Base-by-base conservation (phyloP, 2,113 vertebrate genomes). In the Chionodraco myersi region DNA sequence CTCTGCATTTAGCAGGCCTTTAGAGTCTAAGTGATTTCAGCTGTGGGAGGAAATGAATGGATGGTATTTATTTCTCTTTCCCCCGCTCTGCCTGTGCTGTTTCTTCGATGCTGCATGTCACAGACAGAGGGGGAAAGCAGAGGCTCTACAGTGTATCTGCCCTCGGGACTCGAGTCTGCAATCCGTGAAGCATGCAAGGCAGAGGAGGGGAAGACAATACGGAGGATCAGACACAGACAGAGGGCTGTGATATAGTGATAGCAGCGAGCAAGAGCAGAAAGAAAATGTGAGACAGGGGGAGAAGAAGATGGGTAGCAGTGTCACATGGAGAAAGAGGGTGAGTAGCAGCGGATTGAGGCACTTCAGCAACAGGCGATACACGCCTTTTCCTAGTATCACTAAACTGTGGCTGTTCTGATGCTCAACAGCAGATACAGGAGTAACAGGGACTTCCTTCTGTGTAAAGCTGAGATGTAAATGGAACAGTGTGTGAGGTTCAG, bases 21-120 rank as follows among this genome's bases (percentile, higher is more conserved):
- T 82, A 69, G 85, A 86, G 80, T 80, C 86, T 94, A 68, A 68
- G 89, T 86, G 94, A 90, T 95, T 92, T 91, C 90, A 91, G 95
- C 92, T 93, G 91, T 91, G 84, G 84, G 84, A 91, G 93, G 92
- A 94, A 94, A 93, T 91, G 82, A 91, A 94, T 93, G 89, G 87
- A 86, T 86, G 84, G 90, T 92, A 92, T 94, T 91, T 88, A 80
- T 92, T 89, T 73, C 87, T 92, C 91, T 88, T 86, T 83, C 51
- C 57, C 78, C 71, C 44, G n/a, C 83, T 90, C 75, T 68, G 73
- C 86, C 79, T 9, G 57, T 60, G 85, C 76, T 71, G 66, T 78
- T 83, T 36, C 80, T 41, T 41, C 66, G 52, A 59, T 84, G 84
- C 83, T 76, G 63, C 73, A 44, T 83, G 77, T 85, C 80, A 74